A percentile compares a stretch with the other conserved stretches of the same genome.
These are phyloP conservation scores for Oscheius myriophilus DNA, from an alignment of 2,888 invertebrate genomes.

Conservation along the genomic window DNA sequence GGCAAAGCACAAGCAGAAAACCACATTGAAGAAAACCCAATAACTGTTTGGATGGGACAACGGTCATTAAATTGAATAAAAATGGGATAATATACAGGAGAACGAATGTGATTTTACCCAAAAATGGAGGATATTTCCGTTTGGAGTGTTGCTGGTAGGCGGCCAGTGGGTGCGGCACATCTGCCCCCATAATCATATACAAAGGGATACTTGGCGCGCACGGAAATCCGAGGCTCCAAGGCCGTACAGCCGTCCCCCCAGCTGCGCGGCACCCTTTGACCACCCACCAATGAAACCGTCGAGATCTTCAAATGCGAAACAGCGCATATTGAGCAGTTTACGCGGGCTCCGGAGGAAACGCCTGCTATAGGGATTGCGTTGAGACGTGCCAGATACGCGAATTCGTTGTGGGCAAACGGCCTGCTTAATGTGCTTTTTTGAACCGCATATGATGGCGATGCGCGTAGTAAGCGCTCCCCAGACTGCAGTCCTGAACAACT, in stretches of 20 bases:
- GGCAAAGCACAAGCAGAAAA: no score
- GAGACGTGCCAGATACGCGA: slow-evolving; percentile 20
- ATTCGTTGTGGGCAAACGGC: slow-evolving; percentile 24
- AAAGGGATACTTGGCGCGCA: slow-evolving; percentile 31
- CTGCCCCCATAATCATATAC: slow-evolving; percentile 30
- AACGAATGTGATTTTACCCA: no score
- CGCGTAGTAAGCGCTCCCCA: slow-evolving; percentile 28
- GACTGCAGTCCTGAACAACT: slow-evolving; percentile 27
- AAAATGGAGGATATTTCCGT: slow-evolving; percentile 3
- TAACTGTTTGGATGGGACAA: no score
- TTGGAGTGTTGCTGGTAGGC: slow-evolving; percentile 9
- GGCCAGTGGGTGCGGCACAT: slow-evolving; percentile 25
- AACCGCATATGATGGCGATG: slow-evolving; percentile 30
- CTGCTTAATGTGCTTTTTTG: slow-evolving; percentile 28
- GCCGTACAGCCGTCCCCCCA: slow-evolving; percentile 20
- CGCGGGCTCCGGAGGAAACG: no score
- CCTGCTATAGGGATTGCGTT: not conserved
- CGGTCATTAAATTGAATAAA: no score
- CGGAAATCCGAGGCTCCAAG: slow-evolving; percentile 31
- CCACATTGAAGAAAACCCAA: no score
- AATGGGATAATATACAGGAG: no score
- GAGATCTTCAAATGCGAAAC: no score
- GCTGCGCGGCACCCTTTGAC: slow-evolving; percentile 25
- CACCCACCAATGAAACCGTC: not conserved
- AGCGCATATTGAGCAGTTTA: no score